A percentile compares a stretch with the other conserved stretches of the same genome.
phyloP scores from a whole-genome alignment of 2,113 vertebrate genomes.

The Romanogobio albipinnatus region DNA sequence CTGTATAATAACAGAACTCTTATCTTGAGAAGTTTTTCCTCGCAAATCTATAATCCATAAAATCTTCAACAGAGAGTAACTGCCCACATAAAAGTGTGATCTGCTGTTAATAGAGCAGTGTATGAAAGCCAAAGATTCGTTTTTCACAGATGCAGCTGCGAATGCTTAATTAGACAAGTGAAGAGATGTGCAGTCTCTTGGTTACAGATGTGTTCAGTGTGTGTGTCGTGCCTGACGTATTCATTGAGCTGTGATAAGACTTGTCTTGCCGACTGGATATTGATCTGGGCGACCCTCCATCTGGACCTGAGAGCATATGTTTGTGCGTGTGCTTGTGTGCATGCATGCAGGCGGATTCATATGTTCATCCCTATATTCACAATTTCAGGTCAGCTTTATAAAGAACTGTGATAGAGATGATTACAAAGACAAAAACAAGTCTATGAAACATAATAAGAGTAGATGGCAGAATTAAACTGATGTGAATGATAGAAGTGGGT shows the following conservation, averaged over 20 bases:
- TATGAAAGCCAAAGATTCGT: conserved; percentile 22
- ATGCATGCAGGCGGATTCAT: conserved; percentile 18
- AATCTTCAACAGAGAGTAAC: conserved; percentile 21
- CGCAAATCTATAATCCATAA: conserved; percentile 2
- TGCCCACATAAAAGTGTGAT: neutral
- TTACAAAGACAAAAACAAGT: neutral
- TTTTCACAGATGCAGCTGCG: conserved; percentile 49
- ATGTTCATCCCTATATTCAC: conserved; percentile 8
- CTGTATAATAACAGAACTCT: neutral
- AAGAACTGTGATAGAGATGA: neutral
- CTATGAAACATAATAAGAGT: neutral
- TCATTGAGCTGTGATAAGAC: conserved; percentile 55
- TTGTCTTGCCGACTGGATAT: conserved; percentile 54
- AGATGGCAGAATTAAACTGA: neutral
- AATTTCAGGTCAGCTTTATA: conserved; percentile 20
- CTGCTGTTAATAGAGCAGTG: conserved; percentile 15
- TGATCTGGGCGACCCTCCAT: conserved; percentile 58
- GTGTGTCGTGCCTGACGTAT: conserved; percentile 44
- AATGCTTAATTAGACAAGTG: conserved; percentile 49
- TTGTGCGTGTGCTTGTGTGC: conserved; percentile 19
- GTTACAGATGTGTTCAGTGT: conserved; percentile 51
- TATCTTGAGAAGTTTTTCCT: conserved; percentile 14
- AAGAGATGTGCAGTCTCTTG: conserved; percentile 47
- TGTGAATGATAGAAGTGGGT: neutral
- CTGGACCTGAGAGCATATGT: conserved; percentile 48